Base-by-base conservation (phyloP, 2,797 vertebrate species). In the Acridotheres tristis region DNA sequence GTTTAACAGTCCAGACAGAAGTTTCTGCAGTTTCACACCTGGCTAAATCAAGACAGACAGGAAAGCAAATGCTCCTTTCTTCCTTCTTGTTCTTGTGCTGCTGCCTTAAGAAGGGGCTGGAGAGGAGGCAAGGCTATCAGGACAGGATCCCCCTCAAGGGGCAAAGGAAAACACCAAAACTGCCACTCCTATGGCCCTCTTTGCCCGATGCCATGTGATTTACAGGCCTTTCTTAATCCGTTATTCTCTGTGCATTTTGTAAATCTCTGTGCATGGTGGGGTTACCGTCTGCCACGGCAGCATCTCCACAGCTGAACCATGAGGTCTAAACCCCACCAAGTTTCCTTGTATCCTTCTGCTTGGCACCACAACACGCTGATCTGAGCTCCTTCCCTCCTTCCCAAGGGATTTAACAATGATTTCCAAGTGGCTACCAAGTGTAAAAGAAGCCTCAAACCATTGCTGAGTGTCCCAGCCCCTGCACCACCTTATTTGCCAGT, bases 281-380 rank as follows among this genome's bases (percentile, higher is more conserved):
- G 10, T 69, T 61, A 15, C 21, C 9, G 0, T 3, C 9, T 12
- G 23, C 34, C 61, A 25, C 0, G 0, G 36, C 11, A 38, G 34
- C 5, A 3, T 14, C 29, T 14, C 25, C 9, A 3, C 30, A 32
- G 57, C n/a, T 10, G 3, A 74, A 15, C 25, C 40, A 4, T 5
- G 34, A 42, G 22, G 23, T 18, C 32, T 20, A 30, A 74, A 90
- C 16, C 10, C 20, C 50, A 22, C 23, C 8, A n/a, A n/a, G 16
- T 29, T 54, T 42, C 38, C 51, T 32, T n/a, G 5, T 14, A 3
- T 53, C 29, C 50, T 36, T 75, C 34, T 21, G 6, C 23, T 38
- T 66, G 42, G 30, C 40, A 61, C 22, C 9, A 5, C 2, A 27
- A 61, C 5, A n/a, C 19, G 2, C 11, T 29, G 3, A 0, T 23